Evolutionary conservation across 2,113 vertebrate genomes (phyloP).

Genomic region (Tyto alba): DNA sequence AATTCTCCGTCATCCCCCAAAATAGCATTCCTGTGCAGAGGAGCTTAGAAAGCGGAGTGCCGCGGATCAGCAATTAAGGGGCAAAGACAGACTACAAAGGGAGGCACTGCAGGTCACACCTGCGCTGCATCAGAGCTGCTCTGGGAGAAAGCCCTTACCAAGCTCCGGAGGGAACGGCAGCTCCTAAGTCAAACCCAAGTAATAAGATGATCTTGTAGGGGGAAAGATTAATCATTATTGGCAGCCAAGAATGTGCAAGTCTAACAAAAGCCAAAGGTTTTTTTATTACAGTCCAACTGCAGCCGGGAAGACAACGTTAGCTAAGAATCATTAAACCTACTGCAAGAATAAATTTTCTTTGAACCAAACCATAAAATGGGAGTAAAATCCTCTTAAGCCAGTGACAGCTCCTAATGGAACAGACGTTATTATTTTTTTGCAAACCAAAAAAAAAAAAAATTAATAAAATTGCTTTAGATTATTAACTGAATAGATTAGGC

Average conservation of each 20-base stretch:
- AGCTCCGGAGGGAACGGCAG: neutral
- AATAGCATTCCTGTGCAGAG: neutral
- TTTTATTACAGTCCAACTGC: slow-evolving; percentile 36
- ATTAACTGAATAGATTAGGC: slow-evolving; percentile 61
- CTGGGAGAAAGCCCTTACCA: neutral
- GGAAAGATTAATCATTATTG: slow-evolving; percentile 41
- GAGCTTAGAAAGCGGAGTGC: neutral
- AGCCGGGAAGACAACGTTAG: slow-evolving; percentile 12
- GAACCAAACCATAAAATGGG: slow-evolving; percentile 51
- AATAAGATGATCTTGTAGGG: slow-evolving; percentile 31
- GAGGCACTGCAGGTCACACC: neutral
- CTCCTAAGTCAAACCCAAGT: slow-evolving; percentile 2
- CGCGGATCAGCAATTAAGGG: neutral
- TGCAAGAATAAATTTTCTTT: slow-evolving; percentile 60
- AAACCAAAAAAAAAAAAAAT: neutral
- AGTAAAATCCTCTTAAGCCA: slow-evolving; percentile 67
- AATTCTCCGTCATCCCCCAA: neutral
- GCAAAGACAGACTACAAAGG: neutral
- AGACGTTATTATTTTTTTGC: neutral
- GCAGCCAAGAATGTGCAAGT: neutral
- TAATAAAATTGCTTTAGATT: slow-evolving; percentile 62
- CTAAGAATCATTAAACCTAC: slow-evolving; percentile 51
- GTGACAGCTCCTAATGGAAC: slow-evolving; percentile 32
- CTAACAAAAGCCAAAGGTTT: slow-evolving; percentile 50
- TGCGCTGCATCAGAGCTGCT: neutral